Conservation (phyloP, 2,888 invertebrate genomes). For the Panorpa germanica region DNA sequence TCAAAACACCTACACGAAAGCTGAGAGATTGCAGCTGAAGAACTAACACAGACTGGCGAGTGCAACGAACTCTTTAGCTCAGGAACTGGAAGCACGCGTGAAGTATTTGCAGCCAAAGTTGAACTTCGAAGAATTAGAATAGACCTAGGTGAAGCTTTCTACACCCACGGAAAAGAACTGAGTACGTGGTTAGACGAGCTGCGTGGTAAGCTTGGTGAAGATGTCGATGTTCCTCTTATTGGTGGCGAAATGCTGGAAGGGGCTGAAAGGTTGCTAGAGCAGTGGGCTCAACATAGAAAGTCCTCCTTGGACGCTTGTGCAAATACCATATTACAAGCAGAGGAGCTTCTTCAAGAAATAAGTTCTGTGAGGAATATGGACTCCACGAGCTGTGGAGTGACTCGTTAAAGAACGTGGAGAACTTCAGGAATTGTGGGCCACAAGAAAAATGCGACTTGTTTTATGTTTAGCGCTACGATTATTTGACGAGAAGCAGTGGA, state of each 20-base stretch:
- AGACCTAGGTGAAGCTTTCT: slow-evolving; percentile 86
- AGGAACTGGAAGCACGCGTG: slow-evolving; percentile 88
- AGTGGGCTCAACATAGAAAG: slow-evolving; percentile 79
- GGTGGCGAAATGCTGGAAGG: slow-evolving; percentile 64
- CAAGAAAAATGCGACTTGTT: slow-evolving; percentile 61
- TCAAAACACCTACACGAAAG: slow-evolving; percentile 95
- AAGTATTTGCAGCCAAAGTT: slow-evolving; percentile 83
- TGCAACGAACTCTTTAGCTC: slow-evolving; percentile 87
- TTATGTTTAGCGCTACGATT: slow-evolving; percentile 58
- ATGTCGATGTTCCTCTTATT: slow-evolving; percentile 27
- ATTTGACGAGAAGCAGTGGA: too few relatives aligned
- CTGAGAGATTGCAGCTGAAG: slow-evolving; percentile 96
- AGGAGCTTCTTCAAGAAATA: slow-evolving; percentile 71
- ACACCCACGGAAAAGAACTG: slow-evolving; percentile 90
- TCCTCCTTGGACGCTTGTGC: slow-evolving; percentile 81
- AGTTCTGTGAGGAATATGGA: slow-evolving; percentile 53
- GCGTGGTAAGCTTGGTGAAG: slow-evolving; percentile 47
- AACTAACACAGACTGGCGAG: slow-evolving; percentile 91
- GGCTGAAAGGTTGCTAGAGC: slow-evolving; percentile 70
- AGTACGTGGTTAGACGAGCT: slow-evolving; percentile 82
- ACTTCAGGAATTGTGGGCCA: too few relatives aligned
- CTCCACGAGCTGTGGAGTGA: slow-evolving; percentile 62
- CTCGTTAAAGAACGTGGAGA: slow-evolving; percentile 77
- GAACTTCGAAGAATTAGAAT: slow-evolving; percentile 76
- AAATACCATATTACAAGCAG: slow-evolving; percentile 80